Percentiles rank a stretch among this genome's conserved stretches.
phyloP scores from a whole-genome alignment of 2,888 invertebrate species.

The Panorpa germanica region DNA sequence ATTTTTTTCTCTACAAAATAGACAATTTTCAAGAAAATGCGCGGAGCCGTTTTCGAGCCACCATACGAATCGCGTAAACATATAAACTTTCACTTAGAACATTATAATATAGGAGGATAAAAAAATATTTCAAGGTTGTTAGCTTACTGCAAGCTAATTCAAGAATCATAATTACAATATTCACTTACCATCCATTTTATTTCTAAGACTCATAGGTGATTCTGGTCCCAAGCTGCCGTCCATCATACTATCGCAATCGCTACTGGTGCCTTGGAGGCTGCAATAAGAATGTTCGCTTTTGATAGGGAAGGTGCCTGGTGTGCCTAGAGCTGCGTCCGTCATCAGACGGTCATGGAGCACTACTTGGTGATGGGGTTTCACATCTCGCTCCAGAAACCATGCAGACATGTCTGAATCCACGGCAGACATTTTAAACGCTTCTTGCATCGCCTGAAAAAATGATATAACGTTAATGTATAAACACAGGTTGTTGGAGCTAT shows the following conservation, averaged over 20 bases:
- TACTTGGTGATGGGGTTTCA: conserved; percentile 44
- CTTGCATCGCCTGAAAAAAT: conserved; percentile 38
- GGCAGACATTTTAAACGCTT: conserved; percentile 35
- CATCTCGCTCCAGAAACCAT: conserved; percentile 49
- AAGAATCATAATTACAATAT: conserved; percentile 4
- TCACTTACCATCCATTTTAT: conserved; percentile 50
- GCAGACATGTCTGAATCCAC: conserved; percentile 45
- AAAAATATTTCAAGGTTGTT: background rate
- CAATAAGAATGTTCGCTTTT: conserved; percentile 88
- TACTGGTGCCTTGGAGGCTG: conserved; percentile 60
- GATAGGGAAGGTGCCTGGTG: conserved; percentile 45
- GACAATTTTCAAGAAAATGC: no score
- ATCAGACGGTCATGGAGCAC: conserved; percentile 78
- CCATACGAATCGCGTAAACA: no score
- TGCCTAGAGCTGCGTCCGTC: conserved; percentile 71
- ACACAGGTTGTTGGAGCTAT: background rate
- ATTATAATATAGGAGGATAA: background rate
- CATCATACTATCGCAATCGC: conserved; percentile 50
- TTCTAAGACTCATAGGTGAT: conserved; percentile 28
- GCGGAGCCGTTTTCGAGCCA: no score
- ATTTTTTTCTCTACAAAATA: no score
- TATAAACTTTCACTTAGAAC: no score
- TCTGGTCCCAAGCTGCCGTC: no score
- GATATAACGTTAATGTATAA: no score
- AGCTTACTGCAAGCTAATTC: conserved; percentile 11